Base-by-base conservation (phyloP, 2,888 invertebrate genomes). In the Microplitis deprimator region DNA sequence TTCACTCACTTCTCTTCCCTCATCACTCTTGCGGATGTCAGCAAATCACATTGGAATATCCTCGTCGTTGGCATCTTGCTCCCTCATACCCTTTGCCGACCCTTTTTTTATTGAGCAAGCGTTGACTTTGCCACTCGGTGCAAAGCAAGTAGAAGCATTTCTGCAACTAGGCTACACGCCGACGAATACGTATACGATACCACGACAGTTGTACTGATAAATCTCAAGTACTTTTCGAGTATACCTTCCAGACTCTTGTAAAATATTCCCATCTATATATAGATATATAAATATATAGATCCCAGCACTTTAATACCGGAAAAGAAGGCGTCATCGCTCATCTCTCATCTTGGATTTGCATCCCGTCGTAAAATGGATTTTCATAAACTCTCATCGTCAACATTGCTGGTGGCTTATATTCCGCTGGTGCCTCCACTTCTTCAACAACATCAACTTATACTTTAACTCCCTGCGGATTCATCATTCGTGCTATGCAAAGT, bases 201-300 rank as follows among this genome's bases (percentile, higher is more conserved):
- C 39, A 8, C 7, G 71, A 29, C 71, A 39, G 39, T 13, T 71
- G 59, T 29, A 29, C 72, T 73, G 73, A 20, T 65, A 70, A 75
- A 61, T 75, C 69, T 80, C 80, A 75, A 79, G 77, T 79, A 72
- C 70, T 76, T 62, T 65, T 20, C 68, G 50, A 17, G 17, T 68
- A 39, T 50, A 50, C 50, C 50, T 13, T 50, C 50, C 67, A 29
- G 39, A 73, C 73, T 68, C 74, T 62, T 75, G 81, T 81, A 83
- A 86, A 85, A 85, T 85, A 85, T 86, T 84, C 86, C 83, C 85
- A 82, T 84, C 13, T 50, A 50, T 50, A 83, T 81, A 83, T 4
- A 50, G 50, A 10, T 50, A 13, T 50, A 50, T 50, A 50, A 7
- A 50, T 7, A 7, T 50, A 29, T 29, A 29, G 29, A 29, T 84